Base-by-base conservation (phyloP, 2,113 vertebrate genomes). In the Cyprinus carpio region DNA sequence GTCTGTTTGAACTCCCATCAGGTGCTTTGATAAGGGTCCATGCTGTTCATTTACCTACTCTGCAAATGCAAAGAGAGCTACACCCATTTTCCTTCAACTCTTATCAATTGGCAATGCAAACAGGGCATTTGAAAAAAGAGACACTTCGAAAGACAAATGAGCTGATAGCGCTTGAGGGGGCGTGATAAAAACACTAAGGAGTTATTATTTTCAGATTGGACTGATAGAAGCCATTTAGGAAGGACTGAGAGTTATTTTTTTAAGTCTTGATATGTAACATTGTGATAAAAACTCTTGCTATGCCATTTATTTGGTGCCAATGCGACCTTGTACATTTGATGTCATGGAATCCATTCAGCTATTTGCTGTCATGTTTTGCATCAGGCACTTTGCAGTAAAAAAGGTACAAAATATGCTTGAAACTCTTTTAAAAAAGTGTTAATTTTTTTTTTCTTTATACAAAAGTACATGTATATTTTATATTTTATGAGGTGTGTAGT, bases 11-110 rank as follows among this genome's bases (percentile, higher is more conserved):
- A 93, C 93, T 94, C 94, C 93, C 93, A 94, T 94, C 95, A 94
- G 93, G 92, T 93, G 91, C 93, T 93, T 93, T 95, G 96, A 96
- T 96, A 96, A 96, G 94, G 94, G 89, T 90, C 95, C 94, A 94
- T 92, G 29, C 92, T 90, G 91, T 86, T 92, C 90, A 89, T 94
- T 96, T 91, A 95, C 93, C 92, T 92, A 91, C 92, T 90, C 81
- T 91, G 89, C 92, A 92, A 95, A 93, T 88, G 93, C 93, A 96
- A 95, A 96, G 90, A 95, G 89, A 92, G 94, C 91, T 93, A 92
- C 95, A 94, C 94, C 94, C 92, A 94, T 84, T 86, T 93, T 93
- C 94, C 84, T 85, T 78, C 67, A 83, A 64, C 58, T 88, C 90
- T 93, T 92, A 95, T 94, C 91, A 92, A 37, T 81, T 29, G 31